These are phyloP conservation scores for Drosophila vallismaia DNA, from an alignment of 2,888 invertebrate genomes.

Conservation along the genomic window DNA sequence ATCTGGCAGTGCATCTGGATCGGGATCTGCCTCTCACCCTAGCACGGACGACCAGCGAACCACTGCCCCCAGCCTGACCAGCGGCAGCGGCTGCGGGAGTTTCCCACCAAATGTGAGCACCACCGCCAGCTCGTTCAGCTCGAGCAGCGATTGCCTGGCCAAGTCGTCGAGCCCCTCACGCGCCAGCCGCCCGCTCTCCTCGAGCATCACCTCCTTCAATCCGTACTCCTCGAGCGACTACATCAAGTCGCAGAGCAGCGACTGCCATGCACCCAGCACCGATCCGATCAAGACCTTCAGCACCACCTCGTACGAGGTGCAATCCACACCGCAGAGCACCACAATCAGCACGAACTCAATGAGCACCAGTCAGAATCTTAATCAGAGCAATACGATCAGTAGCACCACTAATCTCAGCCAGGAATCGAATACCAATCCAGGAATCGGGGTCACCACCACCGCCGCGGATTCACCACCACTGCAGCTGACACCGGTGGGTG, in stretches of 20 bases:
- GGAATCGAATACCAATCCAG: constrained; percentile 4
- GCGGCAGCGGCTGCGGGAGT: constrained; percentile 45
- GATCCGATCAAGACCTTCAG: constrained; percentile 84
- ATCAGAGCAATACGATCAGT: constrained; percentile 35
- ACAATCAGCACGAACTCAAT: constrained; percentile 40
- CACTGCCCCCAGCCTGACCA: constrained; percentile 73
- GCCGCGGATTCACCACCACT: constrained; percentile 72
- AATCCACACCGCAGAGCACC: constrained; percentile 66
- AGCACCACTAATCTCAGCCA: constrained; percentile 33
- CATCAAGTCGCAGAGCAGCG: constrained; percentile 83
- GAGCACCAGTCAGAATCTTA: constrained; percentile 18
- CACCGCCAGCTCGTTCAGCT: constrained; percentile 81
- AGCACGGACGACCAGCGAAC: constrained; percentile 70
- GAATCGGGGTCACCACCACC: constrained; percentile 4
- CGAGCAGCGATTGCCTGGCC: constrained; percentile 83
- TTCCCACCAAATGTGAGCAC: constrained; percentile 61
- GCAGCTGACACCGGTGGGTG: constrained; percentile 77
- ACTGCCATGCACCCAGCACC: constrained; percentile 83
- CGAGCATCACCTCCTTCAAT: constrained; percentile 84
- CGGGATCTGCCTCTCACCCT: constrained; percentile 12
- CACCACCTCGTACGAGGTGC: constrained; percentile 83
- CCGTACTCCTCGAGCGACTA: constrained; percentile 84
- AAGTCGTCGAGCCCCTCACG: constrained; percentile 82
- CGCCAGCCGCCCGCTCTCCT: constrained; percentile 80
- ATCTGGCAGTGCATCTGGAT: constrained; percentile 21